Conservation (phyloP, 2,888 invertebrate genomes). For the Tetranychus truncatus region DNA sequence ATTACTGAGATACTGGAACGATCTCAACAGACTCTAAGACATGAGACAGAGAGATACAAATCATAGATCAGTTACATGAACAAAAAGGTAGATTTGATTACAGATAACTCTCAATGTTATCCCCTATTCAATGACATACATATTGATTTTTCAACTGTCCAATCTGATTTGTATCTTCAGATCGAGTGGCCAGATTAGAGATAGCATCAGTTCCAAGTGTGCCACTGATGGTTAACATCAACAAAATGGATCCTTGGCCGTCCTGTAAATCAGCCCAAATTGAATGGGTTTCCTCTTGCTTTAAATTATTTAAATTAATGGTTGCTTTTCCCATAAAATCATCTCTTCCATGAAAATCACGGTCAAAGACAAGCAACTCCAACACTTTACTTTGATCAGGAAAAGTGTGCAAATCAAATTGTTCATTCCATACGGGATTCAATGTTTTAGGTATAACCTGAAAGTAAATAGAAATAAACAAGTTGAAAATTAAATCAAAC, state of each 20-base stretch:
- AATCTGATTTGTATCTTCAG: conserved; percentile 54
- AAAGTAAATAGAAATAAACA: conserved; percentile 2
- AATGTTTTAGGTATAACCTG: conserved; percentile 49
- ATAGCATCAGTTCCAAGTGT: conserved; percentile 60
- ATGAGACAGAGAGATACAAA: conserved; percentile 11
- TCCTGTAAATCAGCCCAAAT: conserved; percentile 78
- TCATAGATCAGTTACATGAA: neutral
- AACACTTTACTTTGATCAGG: conserved; percentile 78
- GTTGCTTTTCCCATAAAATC: conserved; percentile 65
- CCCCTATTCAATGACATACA: conserved; percentile 40
- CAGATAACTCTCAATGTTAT: too few species aligned
- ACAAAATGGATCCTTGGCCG: conserved; percentile 56
- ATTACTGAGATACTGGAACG: conserved; percentile 56
- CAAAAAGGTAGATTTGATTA: neutral
- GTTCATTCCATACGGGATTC: conserved; percentile 83
- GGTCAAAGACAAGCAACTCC: conserved; percentile 79
- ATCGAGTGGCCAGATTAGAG: conserved; percentile 67
- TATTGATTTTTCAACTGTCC: conserved; percentile 46
- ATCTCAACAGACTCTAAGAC: conserved; percentile 46
- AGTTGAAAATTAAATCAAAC: conserved; percentile 35
- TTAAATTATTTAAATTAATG: conserved; percentile 62
- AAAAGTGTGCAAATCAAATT: conserved; percentile 87
- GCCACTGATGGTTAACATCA: conserved; percentile 82
- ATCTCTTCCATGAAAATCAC: conserved; percentile 61
- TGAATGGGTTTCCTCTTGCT: conserved; percentile 74